Evolutionary conservation across 2,888 invertebrate genomes (phyloP), one percentile per base, ranked within the genome.

Genomic region (Aphrophora alni): DNA sequence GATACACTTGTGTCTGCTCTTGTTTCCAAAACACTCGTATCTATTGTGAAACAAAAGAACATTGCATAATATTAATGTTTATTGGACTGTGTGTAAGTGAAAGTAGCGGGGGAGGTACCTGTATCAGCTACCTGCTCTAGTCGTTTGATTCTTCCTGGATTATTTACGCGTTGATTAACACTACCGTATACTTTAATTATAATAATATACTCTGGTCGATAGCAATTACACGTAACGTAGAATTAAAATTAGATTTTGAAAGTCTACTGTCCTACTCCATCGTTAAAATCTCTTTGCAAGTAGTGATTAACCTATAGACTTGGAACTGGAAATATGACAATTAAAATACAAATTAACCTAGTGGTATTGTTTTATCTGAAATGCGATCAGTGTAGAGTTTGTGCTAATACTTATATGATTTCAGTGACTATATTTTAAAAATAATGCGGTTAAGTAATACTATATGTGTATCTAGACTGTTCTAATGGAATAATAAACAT

Each of bases 91-190:
- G 59, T 21, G 44, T 44, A 21, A 59, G 59, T 59, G 59, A 59
- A 59, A 59, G 59, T 21, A 59, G 59, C 59, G 59, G 59, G 59
- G 59, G 59, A 59, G 59, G 59, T 59, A 59, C 59, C 59, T 59
- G 59, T 59, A 59, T 59, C 59, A 44, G 59, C 59, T 59, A 59
- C 59, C 59, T 59, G 59, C 59, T 59, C 59, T 59, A 59, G 21
- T 21, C 21, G 59, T 21, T 59, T 4, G 59, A 59, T 59, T 59
- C 59, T 59, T 59, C 59, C 59, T 59, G 59, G 59, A 59, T 59
- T 59, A 59, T 59, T 59, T 59, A 59, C n/a, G 59, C n/a, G 59
- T 59, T 59, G 59, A 59, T 59, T 59, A 59, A 59, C 59, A 59
- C 59, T 59, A 21, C 59, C 12, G 1, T 17, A 10, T 10, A 14